These are phyloP conservation scores for Drosophila nigrodunni DNA, from an alignment of 1,140 invertebrate genomes.

Conservation along the genomic window DNA sequence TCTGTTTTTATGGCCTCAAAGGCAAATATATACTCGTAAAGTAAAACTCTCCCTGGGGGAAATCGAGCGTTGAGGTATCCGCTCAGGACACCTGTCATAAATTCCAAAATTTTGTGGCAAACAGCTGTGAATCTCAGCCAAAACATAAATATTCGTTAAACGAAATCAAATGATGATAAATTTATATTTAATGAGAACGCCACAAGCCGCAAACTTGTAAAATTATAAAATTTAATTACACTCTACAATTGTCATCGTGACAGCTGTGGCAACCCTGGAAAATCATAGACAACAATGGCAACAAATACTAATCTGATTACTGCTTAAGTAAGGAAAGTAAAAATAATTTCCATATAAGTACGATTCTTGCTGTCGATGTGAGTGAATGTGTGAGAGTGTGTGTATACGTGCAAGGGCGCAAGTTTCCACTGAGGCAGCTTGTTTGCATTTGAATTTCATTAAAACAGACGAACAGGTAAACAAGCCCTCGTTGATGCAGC, in stretches of 20 bases:
- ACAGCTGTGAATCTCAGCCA: background rate
- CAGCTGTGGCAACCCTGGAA: conserved; percentile 45
- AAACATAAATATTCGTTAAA: conserved; percentile 42
- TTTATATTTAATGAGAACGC: conserved; percentile 54
- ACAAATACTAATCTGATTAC: conserved; percentile 59
- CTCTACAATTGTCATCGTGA: conserved; percentile 47
- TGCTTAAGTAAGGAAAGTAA: conserved; percentile 46
- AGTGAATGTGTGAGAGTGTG: background rate
- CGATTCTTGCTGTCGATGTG: conserved; percentile 4
- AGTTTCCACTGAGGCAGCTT: conserved; percentile 26
- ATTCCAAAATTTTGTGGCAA: conserved; percentile 46
- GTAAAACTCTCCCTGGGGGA: conserved; percentile 36
- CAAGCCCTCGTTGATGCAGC: conserved; percentile 27
- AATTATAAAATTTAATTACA: conserved; percentile 70
- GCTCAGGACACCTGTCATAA: conserved; percentile 52
- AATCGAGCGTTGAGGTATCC: conserved; percentile 4
- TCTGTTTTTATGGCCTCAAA: conserved; percentile 61
- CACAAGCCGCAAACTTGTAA: conserved; percentile 8
- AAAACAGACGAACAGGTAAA: conserved; percentile 71
- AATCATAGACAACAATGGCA: conserved; percentile 35
- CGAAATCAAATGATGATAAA: conserved; percentile 68
- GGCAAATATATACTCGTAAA: conserved; percentile 5
- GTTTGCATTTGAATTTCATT: conserved; percentile 81
- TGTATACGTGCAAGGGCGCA: conserved; percentile 20
- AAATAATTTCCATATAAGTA: conserved; percentile 13